A percentile compares a stretch with the other conserved stretches of the same genome.
Conservation (phyloP, 2,113 vertebrate species). For the Protobothrops flavoviridis region DNA sequence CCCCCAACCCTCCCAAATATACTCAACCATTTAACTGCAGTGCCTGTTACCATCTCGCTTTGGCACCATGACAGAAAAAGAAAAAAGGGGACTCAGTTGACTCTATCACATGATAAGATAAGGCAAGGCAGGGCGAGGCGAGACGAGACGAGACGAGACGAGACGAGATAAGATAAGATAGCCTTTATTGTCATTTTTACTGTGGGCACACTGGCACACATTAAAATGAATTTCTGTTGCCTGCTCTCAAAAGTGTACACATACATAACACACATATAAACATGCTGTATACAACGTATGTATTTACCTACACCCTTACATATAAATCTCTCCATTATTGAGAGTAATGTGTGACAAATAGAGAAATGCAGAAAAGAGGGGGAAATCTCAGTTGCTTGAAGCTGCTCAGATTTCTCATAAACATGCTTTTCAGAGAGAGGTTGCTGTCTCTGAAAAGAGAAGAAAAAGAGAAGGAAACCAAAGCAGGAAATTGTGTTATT, state of each 20-base stretch:
- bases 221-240: too few species aligned
- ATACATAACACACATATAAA: too few species aligned
- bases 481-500: neutral
- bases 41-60: neutral
- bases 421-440: neutral
- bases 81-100: neutral
- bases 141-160: too few species aligned
- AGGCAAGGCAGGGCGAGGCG: too few species aligned
- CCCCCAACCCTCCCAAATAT: neutral
- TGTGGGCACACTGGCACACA: too few species aligned
- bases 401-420: neutral
- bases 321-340: neutral
- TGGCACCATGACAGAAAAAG: neutral
- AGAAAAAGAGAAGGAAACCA: neutral
- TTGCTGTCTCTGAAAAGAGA: neutral
- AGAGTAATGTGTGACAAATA: neutral
- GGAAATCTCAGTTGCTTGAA: neutral
- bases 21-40: neutral
- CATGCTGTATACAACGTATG: too few species aligned
- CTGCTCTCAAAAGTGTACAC: too few species aligned
- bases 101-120: neutral
- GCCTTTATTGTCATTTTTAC: too few species aligned
- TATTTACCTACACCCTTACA: too few species aligned
- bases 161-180: too few species aligned
- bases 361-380: neutral